Conservation (phyloP, 2,797 vertebrate species). For the Jordanella pulchra region DNA sequence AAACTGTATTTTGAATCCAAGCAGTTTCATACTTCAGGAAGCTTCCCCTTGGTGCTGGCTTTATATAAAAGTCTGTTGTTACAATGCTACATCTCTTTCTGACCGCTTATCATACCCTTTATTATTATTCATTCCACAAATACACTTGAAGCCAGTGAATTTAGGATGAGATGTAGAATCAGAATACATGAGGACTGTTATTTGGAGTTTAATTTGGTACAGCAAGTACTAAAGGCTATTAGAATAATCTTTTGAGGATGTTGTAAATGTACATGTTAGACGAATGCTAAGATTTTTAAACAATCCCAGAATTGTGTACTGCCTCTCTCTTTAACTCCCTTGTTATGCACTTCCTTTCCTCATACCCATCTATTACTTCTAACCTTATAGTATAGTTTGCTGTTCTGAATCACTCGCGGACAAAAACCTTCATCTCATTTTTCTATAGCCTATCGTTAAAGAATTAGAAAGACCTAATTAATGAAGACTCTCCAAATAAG, state of each 20-base stretch:
- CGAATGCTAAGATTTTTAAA: slow-evolving; percentile 65
- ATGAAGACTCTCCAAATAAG: slow-evolving; percentile 57
- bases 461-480: slow-evolving; percentile 53
- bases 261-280: slow-evolving; percentile 68
- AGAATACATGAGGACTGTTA: slow-evolving; percentile 80
- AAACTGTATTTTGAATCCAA: slow-evolving; percentile 62
- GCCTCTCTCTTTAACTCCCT: slow-evolving; percentile 58
- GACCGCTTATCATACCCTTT: slow-evolving; percentile 55
- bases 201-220: slow-evolving; percentile 68
- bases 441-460: slow-evolving; percentile 63
- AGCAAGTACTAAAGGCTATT: slow-evolving; percentile 61
- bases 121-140: slow-evolving; percentile 61
- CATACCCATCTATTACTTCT: slow-evolving; percentile 36
- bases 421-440: slow-evolving; percentile 59
- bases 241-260: slow-evolving; percentile 56
- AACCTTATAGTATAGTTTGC: slow-evolving; percentile 64
- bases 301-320: slow-evolving; percentile 59
- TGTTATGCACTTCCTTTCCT: slow-evolving; percentile 65
- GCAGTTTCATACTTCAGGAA: slow-evolving; percentile 64
- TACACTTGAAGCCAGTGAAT: slow-evolving; percentile 77
- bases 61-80: slow-evolving; percentile 64
- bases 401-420: slow-evolving; percentile 46
- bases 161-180: slow-evolving; percentile 64
- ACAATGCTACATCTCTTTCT: slow-evolving; percentile 66
- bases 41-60: slow-evolving; percentile 79